Base-by-base conservation (phyloP, 2,113 vertebrate genomes). In the Actenoides hombroni region DNA sequence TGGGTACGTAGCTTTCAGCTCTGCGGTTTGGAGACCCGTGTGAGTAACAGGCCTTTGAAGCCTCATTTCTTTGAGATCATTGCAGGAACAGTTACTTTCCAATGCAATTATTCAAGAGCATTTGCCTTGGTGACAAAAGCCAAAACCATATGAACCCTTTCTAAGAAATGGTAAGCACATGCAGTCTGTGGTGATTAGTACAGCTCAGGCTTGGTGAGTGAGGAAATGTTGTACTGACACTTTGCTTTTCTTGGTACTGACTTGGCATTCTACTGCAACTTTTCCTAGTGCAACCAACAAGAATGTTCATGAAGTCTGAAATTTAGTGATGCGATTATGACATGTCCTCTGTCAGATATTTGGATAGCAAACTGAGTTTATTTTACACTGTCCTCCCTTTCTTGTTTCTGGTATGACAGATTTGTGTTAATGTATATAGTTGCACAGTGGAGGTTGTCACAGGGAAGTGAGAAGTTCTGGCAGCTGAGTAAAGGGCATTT, bases 391-490 rank as follows among this genome's bases (percentile, higher is more conserved):
- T 35, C 77, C 42, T 92, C 54, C 44, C 49, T 83, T 75, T 76
- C 70, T 74, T 39, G 9, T 82, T 91, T 92, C 61, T 84, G 80
- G 64, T 53, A 64, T 96, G 92, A 95, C 95, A 95, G 92, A 92
- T 95, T 68, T 40, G 91, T 91, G 79, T 86, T 88, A 89, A 88
- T 70, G 81, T 92, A 73, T 67, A 86, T 88, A 77, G 63, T 76
- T 84, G 84, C 83, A 64, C 70, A 31, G 48, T 60, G 44, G 95
- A 94, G 81, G 71, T 86, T 92, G 95, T 95, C 96, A 94, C 59
- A 68, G 86, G 48, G 61, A 96, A 96, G 51, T 92, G 88, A 94
- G 79, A 86, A 81, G 40, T 69, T 96, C 81, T 95, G 95, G 94
- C 93, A 95, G 91, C 64, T 65, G 75, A 96, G 61, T 31, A 84